Evolutionary conservation across 2,113 vertebrate genomes (phyloP).

Genomic region (Onychorhynchus coronatus): DNA sequence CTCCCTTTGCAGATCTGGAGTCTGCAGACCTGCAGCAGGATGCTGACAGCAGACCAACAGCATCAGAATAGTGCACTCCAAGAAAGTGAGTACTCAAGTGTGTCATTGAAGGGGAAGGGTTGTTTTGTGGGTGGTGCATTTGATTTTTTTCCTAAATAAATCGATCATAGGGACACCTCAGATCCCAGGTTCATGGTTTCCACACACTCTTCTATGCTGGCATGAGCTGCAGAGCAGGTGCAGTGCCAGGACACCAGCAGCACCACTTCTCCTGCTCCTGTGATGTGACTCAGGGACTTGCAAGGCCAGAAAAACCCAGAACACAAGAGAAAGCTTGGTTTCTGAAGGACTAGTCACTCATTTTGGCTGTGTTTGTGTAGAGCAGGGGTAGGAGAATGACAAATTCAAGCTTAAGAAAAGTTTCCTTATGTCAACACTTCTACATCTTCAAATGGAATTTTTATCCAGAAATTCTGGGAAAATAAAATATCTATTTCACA

Average conservation of each 20-base stretch:
- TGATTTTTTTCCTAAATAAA: neutral
- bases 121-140: neutral
- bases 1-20: neutral
- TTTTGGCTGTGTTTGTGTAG: fast-evolving
- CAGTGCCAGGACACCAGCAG: too few relatives aligned
- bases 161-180: too few relatives aligned
- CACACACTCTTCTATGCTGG: neutral
- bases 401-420: neutral
- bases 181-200: neutral
- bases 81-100: fast-evolving
- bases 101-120: too few relatives aligned
- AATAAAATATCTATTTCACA: neutral
- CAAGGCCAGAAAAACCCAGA: neutral
- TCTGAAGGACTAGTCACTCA: neutral
- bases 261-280: neutral
- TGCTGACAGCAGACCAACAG: neutral
- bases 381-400: neutral
- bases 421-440: neutral
- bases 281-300: fast-evolving
- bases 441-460: neutral
- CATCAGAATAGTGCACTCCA: fast-evolving
- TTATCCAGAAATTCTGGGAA: neutral
- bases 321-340: neutral
- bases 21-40: neutral
- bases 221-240: neutral